Conservation (phyloP, 2,888 invertebrate species). For the Stratiomys singularior region DNA sequence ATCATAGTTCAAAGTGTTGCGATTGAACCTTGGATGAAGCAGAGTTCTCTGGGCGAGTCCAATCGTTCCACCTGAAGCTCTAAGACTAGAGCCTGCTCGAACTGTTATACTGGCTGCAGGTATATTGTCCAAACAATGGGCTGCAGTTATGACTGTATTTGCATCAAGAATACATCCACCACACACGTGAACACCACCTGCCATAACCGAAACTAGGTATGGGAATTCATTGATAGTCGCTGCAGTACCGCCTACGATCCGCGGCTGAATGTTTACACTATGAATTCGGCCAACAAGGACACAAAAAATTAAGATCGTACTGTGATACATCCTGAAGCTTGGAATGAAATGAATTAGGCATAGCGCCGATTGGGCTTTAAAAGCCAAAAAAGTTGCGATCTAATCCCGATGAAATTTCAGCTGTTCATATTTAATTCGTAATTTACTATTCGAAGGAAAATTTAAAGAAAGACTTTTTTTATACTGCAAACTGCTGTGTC, state of each 20-base stretch:
- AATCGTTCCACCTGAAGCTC: slow-evolving; percentile 25
- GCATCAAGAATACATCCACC: slow-evolving; percentile 62
- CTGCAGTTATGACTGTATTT: slow-evolving; percentile 27
- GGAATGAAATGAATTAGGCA: not conserved
- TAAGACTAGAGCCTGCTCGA: slow-evolving; percentile 29
- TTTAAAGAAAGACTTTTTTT: too few species aligned
- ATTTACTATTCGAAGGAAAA: too few species aligned
- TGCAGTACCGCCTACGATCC: slow-evolving; percentile 64
- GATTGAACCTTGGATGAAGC: slow-evolving; percentile 25
- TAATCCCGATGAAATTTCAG: too few species aligned
- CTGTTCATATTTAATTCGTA: too few species aligned
- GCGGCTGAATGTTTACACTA: not conserved
- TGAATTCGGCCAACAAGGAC: not conserved
- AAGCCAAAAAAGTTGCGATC: too few species aligned
- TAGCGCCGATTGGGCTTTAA: too few species aligned
- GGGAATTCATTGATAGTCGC: slow-evolving; percentile 62
- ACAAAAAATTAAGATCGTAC: not conserved
- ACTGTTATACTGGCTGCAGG: not conserved
- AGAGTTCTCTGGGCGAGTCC: not conserved
- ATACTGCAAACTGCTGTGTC: too few species aligned
- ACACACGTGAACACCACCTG: slow-evolving; percentile 62
- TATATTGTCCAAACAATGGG: slow-evolving; percentile 14
- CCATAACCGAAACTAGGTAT: slow-evolving; percentile 64
- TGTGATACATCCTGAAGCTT: not conserved
- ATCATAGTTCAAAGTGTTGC: too few species aligned